phyloP scores from a whole-genome alignment of 2,797 vertebrate genomes.

The Pangasius macronema region DNA sequence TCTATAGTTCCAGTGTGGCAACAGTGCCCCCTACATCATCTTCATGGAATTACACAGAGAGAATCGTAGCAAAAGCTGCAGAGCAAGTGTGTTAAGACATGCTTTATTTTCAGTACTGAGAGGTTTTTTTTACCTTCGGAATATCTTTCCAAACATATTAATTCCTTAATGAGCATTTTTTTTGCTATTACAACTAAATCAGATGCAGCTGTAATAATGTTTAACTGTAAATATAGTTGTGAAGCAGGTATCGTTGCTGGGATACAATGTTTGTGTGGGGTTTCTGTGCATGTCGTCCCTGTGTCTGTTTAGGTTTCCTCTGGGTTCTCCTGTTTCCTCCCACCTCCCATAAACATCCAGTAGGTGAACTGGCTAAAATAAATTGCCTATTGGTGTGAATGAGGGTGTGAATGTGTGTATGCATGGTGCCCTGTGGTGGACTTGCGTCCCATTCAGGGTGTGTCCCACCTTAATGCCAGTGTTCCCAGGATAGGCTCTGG shows the following conservation, averaged over 20 bases:
- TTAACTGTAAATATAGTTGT: neutral
- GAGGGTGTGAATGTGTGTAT: neutral
- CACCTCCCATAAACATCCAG: neutral
- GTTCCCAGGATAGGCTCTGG: neutral
- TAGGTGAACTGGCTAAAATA: neutral
- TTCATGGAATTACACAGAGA: conserved; percentile 5
- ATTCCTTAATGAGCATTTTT: neutral
- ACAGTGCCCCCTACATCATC: conserved; percentile 71
- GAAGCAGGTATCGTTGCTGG: neutral
- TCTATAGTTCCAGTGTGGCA: conserved; percentile 54
- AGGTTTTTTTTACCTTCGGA: neutral
- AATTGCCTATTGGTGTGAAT: neutral
- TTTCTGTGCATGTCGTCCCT: neutral
- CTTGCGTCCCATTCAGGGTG: neutral
- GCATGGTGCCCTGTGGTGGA: neutral
- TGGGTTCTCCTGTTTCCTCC: neutral
- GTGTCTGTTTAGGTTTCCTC: neutral
- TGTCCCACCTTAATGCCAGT: neutral
- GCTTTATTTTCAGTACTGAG: neutral
- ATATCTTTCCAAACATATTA: neutral
- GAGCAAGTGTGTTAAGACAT: neutral
- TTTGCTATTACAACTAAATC: neutral
- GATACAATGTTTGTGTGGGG: neutral
- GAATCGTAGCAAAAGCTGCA: neutral
- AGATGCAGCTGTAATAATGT: neutral